Base-by-base conservation (phyloP, 2,888 invertebrate species). In the Trichogramma evanescens region DNA sequence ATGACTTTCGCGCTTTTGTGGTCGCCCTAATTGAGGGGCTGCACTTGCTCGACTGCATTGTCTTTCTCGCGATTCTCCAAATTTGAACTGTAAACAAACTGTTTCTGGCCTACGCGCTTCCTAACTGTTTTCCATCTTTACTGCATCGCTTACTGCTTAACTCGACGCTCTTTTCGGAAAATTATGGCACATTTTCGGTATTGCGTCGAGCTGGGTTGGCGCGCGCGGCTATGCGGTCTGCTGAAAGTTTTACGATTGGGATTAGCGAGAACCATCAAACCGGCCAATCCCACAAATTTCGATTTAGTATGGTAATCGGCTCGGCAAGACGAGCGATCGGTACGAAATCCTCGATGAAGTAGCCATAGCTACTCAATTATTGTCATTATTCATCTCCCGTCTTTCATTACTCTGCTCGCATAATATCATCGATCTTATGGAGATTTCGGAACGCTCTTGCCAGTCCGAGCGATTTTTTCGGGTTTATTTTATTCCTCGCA, bases 1-100 rank as follows among this genome's bases (percentile, higher is more conserved):
- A 66, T 69, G 71, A 72, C 71, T 72, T 70, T 68, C 67, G 66
- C 68, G 66, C 65, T 66, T 58, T 56, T 56, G 63, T 26, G 26
- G 26, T 26, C 26, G 26, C 26, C 26, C 26, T 26, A 26, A 26
- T 26, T 26, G 26, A 26, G 26, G 26, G 26, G 26, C 26, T 26
- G 26, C 26, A 2, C 26, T 26, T 26, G 26, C 26, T 26, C 26
- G 2, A 26, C 26, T 26, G 26, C 26, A 26, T 26, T 26, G 26
- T 26, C 3, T 26, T 26, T 26, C 26, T 26, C 62, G 65, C 64
- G 66, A 62, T 65, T 70, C 68, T 65, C 62, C 55, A 61, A 58
- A 63, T 55, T 55, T 54, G 59, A 50, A 50, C 49, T 42, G 54
- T 59, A 72, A 70, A 72, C 67, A 68, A 71, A 73, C 67, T 70